These are phyloP conservation scores for Iphiclides podalirius DNA, from an alignment of 2,888 invertebrate species.

Conservation along the genomic window DNA sequence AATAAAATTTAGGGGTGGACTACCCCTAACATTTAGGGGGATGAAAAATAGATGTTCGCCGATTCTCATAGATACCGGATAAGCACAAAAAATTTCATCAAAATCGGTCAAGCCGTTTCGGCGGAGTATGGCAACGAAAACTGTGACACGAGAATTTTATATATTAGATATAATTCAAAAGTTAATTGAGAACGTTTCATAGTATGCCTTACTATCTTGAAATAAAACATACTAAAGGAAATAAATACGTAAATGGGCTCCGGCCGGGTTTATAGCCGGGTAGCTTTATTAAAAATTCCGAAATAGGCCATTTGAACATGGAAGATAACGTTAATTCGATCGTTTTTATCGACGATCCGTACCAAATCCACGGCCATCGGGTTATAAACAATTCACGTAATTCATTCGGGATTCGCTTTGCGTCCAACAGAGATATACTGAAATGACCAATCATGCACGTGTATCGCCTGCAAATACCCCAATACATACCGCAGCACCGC, in stretches of 20 bases:
- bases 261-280: neutral
- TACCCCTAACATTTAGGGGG: too few species aligned
- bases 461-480: conserved; percentile 49
- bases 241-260: conserved; percentile 7
- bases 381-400: conserved; percentile 63
- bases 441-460: conserved; percentile 76
- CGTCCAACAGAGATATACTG: conserved; percentile 73
- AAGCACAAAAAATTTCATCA: too few species aligned
- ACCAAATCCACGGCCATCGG: conserved; percentile 46
- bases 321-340: conserved; percentile 34
- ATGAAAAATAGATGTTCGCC: too few species aligned
- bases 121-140: too few species aligned
- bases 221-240: too few species aligned
- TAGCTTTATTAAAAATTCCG: neutral
- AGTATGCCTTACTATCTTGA: too few species aligned
- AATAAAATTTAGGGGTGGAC: too few species aligned
- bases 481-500: conserved; percentile 47
- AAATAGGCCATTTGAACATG: conserved; percentile 35
- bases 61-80: too few species aligned
- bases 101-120: too few species aligned
- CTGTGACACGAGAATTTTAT: too few species aligned
- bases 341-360: conserved; percentile 38
- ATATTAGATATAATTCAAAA: too few species aligned
- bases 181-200: too few species aligned
- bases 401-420: conserved; percentile 64